Evolutionary conservation across 2,797 vertebrate species (phyloP).

Genomic region (Enteromius afrohamiltoni): DNA sequence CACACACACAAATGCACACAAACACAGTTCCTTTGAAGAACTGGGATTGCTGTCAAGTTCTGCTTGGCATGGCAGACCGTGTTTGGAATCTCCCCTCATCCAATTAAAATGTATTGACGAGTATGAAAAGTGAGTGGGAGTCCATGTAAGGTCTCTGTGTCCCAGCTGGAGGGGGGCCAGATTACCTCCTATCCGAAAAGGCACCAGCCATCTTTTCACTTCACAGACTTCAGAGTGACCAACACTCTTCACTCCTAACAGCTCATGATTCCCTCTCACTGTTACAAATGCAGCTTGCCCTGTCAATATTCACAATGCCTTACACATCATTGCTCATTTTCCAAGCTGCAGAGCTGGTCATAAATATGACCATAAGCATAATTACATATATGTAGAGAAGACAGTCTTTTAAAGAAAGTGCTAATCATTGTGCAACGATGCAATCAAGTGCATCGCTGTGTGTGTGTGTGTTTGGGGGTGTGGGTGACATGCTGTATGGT

Average conservation of each 20-base stretch:
- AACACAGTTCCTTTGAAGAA: conserved; percentile 65
- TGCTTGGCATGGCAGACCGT: conserved; percentile 55
- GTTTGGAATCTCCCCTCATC: conserved; percentile 63
- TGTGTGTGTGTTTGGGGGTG: not conserved
- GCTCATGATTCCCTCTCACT: not conserved
- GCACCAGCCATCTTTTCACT: conserved; percentile 4
- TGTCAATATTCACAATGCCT: conserved; percentile 23
- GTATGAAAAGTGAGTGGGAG: conserved; percentile 58
- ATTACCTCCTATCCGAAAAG: conserved; percentile 42
- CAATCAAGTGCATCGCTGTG: too few relatives aligned
- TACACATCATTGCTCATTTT: conserved; percentile 31
- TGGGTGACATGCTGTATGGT: not conserved
- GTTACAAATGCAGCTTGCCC: conserved; percentile 1
- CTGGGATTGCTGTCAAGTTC: conserved; percentile 66
- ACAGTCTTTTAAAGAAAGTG: conserved; percentile 31
- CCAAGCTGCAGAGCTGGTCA: conserved; percentile 21
- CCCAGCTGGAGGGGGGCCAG: conserved; percentile 60
- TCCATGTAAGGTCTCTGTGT: conserved; percentile 55
- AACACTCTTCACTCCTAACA: not conserved
- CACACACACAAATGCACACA: not conserved
- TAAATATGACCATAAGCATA: conserved; percentile 16
- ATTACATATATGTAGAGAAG: conserved; percentile 21
- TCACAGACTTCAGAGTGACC: not conserved
- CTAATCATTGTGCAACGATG: conserved; percentile 15
- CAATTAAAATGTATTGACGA: conserved; percentile 59